These are phyloP conservation scores for Oscheius sp. DNA, from an alignment of 2,888 invertebrate species.

Conservation along the genomic window DNA sequence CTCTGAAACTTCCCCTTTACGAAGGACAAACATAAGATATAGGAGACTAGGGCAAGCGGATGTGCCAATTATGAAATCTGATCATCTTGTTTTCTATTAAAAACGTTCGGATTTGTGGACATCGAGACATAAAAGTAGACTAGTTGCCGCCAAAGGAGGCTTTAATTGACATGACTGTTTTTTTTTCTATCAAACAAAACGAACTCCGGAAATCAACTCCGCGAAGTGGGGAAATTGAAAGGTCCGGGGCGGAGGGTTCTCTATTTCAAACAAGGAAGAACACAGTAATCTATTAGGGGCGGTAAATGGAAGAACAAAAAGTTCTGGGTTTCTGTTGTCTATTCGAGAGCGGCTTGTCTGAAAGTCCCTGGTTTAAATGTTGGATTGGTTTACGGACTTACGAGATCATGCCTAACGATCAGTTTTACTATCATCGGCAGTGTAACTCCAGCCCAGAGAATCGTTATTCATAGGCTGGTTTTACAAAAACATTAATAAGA, in stretches of 20 bases:
- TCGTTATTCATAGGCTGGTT: constrained; percentile 1
- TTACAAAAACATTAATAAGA: constrained; percentile 3
- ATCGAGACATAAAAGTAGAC: not conserved
- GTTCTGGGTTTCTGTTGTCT: too few species aligned
- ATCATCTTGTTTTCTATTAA: constrained; percentile 16
- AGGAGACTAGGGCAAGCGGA: not conserved
- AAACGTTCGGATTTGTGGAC: constrained; percentile 17
- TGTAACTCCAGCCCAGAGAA: not conserved
- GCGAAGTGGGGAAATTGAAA: constrained; percentile 17
- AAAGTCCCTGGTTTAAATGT: too few species aligned
- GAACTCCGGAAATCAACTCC: constrained; percentile 27
- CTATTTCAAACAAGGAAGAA: not conserved
- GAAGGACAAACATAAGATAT: too few species aligned
- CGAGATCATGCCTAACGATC: not conserved
- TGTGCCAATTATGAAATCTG: constrained; percentile 28
- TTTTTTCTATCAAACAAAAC: constrained; percentile 3
- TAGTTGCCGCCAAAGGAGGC: not conserved
- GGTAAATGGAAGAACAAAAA: not conserved
- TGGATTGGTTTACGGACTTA: too few species aligned
- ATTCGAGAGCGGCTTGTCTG: too few species aligned
- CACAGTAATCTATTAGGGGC: not conserved
- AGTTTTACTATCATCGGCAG: constrained; percentile 18
- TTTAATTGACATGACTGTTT: constrained; percentile 23
- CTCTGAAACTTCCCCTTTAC: not conserved
- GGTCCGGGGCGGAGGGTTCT: not conserved